phyloP scores from a whole-genome alignment of 2,113 vertebrate species.

The Chionis minor region DNA sequence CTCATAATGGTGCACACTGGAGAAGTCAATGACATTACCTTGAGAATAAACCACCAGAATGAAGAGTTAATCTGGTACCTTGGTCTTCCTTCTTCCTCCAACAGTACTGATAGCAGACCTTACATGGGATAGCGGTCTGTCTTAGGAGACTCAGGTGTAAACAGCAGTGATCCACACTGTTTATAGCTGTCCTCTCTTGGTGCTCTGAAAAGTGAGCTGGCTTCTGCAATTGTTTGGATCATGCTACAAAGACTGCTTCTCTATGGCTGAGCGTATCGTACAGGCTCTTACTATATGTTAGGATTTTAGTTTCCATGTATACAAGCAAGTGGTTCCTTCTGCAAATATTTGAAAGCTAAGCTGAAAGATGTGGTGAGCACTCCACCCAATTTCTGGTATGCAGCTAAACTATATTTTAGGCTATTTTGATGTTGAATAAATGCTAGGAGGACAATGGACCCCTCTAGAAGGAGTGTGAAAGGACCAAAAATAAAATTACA shows the following conservation, averaged over 20 bases:
- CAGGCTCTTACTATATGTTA: not conserved
- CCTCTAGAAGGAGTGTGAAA: not conserved
- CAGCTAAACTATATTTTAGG: conserved; percentile 1
- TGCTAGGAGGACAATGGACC: not conserved
- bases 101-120: not conserved
- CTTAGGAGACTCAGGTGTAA: not conserved
- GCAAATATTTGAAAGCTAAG: conserved; percentile 43
- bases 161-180: not conserved
- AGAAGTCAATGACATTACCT: not conserved
- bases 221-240: not conserved
- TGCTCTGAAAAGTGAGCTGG: not conserved
- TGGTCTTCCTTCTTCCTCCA: not conserved
- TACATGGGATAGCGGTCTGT: not conserved
- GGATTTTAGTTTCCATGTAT: not conserved
- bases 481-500: not conserved
- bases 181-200: not conserved
- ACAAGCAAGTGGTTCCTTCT: conserved; percentile 19
- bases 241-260: not conserved
- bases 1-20: not conserved
- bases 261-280: not conserved
- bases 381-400: not conserved
- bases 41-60: not conserved
- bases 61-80: not conserved
- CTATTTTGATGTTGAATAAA: conserved; percentile 7
- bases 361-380: not conserved